phyloP scores from a whole-genome alignment of 2,113 vertebrate genomes.

The Dicentrarchus labrax region DNA sequence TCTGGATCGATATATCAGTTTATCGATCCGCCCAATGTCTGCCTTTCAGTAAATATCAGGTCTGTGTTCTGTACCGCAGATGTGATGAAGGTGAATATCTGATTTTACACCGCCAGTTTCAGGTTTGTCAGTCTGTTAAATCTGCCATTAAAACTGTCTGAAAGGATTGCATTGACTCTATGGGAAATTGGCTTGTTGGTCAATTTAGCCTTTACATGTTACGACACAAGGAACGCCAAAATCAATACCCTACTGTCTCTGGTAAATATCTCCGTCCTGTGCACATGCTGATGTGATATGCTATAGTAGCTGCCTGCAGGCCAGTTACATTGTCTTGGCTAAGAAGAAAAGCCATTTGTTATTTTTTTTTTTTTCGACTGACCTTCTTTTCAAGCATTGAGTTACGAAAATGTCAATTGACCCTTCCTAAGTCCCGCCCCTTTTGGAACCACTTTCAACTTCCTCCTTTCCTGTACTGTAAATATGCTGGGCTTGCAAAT shows the following conservation, averaged over 20 bases:
- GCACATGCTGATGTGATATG: conserved; percentile 18
- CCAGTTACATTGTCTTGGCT: not conserved
- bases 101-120: conserved; percentile 10
- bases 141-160: conserved; percentile 53
- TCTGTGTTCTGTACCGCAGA: not conserved
- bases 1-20: not conserved
- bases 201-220: conserved; percentile 68
- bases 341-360: not conserved
- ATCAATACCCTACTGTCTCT: conserved; percentile 48
- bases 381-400: not conserved
- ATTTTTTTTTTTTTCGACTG: not conserved
- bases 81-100: not conserved
- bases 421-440: too few relatives aligned
- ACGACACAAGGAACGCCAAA: conserved; percentile 29
- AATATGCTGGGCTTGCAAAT: too few relatives aligned
- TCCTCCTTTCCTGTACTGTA: too few relatives aligned
- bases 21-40: not conserved
- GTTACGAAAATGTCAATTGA: not conserved
- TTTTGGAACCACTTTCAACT: too few relatives aligned
- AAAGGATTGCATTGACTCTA: conserved; percentile 48
- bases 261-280: conserved; percentile 34
- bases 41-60: conserved; percentile 4
- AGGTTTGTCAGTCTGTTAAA: conserved; percentile 28
- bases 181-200: conserved; percentile 63
- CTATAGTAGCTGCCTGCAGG: not conserved